Percentiles rank a stretch among this genome's conserved stretches.
phyloP scores from a whole-genome alignment of 2,113 vertebrate genomes.

The Microtus oregoni region DNA sequence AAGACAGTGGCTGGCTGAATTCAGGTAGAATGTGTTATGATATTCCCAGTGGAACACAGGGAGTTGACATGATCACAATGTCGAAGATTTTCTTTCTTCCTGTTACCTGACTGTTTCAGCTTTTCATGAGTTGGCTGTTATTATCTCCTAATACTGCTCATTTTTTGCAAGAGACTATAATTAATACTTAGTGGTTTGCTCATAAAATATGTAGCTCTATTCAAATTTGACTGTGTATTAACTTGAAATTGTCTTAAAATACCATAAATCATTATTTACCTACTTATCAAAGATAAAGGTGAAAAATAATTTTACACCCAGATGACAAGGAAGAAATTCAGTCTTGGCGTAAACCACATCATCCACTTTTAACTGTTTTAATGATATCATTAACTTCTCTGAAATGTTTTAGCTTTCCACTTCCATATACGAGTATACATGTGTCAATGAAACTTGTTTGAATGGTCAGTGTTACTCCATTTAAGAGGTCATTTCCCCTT shows the following conservation, averaged over 20 bases:
- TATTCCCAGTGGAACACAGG: not conserved
- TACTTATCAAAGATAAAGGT: constrained; percentile 46
- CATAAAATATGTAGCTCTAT: not conserved
- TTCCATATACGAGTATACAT: not conserved
- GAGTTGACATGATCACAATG: not conserved
- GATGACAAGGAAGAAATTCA: constrained; percentile 30
- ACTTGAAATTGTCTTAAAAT: constrained; percentile 45
- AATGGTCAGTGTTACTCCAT: not conserved
- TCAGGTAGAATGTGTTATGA: not conserved
- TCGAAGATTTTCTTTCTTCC: too few relatives aligned
- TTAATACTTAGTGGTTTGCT: constrained; percentile 26
- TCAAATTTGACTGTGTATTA: constrained; percentile 17
- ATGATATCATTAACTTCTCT: constrained; percentile 1
- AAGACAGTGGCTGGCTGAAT: not conserved
- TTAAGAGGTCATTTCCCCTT: not conserved
- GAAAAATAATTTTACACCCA: constrained; percentile 49
- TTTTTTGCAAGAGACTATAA: constrained; percentile 27
- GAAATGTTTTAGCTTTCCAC: constrained; percentile 46
- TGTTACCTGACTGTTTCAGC: not conserved
- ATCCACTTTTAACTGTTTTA: constrained; percentile 48
- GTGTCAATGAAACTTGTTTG: not conserved
- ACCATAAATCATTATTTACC: constrained; percentile 23
- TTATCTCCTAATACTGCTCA: constrained; percentile 11
- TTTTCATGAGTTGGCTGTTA: constrained; percentile 8
- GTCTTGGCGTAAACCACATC: not conserved